These are phyloP conservation scores for Drosophila phalerata DNA, from an alignment of 2,888 invertebrate genomes.

Conservation along the genomic window DNA sequence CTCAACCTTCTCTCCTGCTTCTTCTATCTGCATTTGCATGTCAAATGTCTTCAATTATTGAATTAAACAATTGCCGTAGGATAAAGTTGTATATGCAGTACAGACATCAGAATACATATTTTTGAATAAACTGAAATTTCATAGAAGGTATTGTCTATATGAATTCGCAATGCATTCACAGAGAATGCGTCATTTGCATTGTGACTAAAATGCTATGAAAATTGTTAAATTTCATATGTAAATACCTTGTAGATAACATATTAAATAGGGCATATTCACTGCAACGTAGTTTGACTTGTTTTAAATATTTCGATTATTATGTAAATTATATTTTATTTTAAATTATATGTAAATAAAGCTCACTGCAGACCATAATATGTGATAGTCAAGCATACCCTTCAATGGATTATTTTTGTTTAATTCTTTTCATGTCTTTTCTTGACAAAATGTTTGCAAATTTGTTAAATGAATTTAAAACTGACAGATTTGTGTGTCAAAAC, in stretches of 20 bases:
- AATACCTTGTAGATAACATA: conserved; percentile 10
- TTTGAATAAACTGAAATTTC: conserved; percentile 20
- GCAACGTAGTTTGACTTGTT: not conserved
- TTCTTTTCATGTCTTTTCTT: conserved; percentile 12
- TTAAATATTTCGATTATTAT: not conserved
- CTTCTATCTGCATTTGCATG: conserved; percentile 48
- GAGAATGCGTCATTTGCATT: conserved; percentile 46
- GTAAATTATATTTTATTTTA: not conserved
- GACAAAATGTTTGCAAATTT: conserved; percentile 40
- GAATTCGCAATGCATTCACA: conserved; percentile 19
- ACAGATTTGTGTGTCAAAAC: conserved; percentile 21
- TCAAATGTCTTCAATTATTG: conserved; percentile 51
- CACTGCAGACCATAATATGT: not conserved
- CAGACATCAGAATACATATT: conserved; percentile 12
- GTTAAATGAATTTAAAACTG: conserved; percentile 29
- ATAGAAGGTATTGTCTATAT: conserved; percentile 20
- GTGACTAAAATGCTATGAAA: conserved; percentile 39
- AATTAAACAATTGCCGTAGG: conserved; percentile 51
- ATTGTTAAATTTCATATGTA: conserved; percentile 24
- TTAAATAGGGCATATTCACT: not conserved
- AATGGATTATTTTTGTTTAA: not conserved
- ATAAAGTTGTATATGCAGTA: conserved; percentile 11
- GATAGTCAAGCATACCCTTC: not conserved
- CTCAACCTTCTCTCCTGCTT: not conserved
- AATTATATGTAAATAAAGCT: not conserved